Percentiles rank a stretch among this genome's conserved stretches.
Conservation (phyloP, 2,113 vertebrate genomes). For the Barnardius zonarius region DNA sequence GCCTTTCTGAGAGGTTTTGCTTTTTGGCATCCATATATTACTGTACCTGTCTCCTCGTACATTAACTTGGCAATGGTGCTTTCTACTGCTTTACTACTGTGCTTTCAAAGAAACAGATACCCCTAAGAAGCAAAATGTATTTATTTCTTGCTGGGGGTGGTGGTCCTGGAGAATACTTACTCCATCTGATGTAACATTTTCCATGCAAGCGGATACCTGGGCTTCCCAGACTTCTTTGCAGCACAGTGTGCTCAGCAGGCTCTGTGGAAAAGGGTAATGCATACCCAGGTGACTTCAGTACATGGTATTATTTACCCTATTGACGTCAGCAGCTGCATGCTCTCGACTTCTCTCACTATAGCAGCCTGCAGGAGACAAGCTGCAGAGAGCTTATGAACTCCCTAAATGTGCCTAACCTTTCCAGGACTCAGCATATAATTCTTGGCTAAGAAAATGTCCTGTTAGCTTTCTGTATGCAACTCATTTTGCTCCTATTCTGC, state of each 20-base stretch:
- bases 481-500: not conserved
- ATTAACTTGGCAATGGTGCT: not conserved
- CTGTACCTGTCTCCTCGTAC: not conserved
- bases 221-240: not conserved
- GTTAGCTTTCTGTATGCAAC: not conserved
- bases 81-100: too few relatives aligned
- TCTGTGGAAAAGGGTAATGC: not conserved
- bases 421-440: not conserved
- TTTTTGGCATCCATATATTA: not conserved
- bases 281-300: not conserved
- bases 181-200: not conserved
- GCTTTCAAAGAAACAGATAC: not conserved
- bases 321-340: conserved; percentile 62
- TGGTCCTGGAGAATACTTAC: not conserved
- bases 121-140: not conserved
- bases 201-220: not conserved
- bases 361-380: conserved; percentile 42
- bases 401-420: not conserved
- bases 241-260: not conserved
- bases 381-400: not conserved
- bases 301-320: conserved; percentile 46
- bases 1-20: not conserved
- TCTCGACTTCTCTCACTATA: not conserved
- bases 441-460: not conserved
- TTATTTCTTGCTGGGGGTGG: not conserved